Evolutionary conservation across 1,140 invertebrate genomes (phyloP).

Genomic region (Caerostris darwini): DNA sequence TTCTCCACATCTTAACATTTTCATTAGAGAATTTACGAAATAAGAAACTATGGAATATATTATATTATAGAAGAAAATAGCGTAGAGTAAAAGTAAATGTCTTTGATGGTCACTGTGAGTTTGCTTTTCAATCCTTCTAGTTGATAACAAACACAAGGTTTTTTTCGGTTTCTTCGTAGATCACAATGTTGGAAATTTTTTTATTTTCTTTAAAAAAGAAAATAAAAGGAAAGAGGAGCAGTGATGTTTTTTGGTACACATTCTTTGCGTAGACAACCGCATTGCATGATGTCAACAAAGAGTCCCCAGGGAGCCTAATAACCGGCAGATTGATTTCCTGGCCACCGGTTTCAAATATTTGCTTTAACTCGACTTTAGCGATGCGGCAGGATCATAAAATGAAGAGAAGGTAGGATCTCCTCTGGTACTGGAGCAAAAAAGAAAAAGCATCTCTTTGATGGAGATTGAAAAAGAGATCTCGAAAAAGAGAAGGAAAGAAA

Average conservation of each 20-base stretch:
- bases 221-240: no score
- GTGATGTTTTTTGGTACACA: neutral
- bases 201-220: neutral
- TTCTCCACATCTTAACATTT: no score
- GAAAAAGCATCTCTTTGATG: neutral
- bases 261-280: neutral
- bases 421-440: neutral
- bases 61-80: no score
- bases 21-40: no score
- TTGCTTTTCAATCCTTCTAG: no score
- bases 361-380: neutral
- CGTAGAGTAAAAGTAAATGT: no score
- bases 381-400: neutral
- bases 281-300: conserved; percentile 9
- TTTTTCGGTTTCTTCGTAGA: no score
- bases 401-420: neutral
- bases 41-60: no score
- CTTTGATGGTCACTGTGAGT: no score
- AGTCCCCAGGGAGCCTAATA: neutral
- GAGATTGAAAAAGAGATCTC: neutral
- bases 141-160: no score
- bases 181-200: neutral
- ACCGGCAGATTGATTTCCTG: conserved; percentile 7
- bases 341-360: conserved; percentile 24
- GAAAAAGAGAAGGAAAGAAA: no score